Base-by-base conservation (phyloP, 2,888 invertebrate species). In the Cerastoderma edule region DNA sequence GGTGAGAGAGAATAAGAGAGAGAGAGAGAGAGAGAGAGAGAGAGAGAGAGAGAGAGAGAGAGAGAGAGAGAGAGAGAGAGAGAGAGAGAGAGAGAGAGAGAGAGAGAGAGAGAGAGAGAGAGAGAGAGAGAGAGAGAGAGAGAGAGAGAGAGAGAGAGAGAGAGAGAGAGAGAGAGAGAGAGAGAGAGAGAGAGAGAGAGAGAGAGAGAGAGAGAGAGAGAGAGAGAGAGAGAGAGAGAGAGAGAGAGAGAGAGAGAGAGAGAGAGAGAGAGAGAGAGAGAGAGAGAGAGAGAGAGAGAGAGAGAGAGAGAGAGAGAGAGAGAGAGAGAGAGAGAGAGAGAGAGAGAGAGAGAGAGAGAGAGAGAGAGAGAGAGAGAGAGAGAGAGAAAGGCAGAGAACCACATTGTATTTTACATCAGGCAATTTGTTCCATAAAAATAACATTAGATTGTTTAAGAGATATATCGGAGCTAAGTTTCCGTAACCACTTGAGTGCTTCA, bases 141-240 rank as follows among this genome's bases (percentile, higher is more conserved):
- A 65, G 66, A 44, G 46, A 57, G 39, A 44, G 53, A 35, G 56
- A 67, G 54, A 39, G 46, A 66, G 39, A 56, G 30, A 56, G 46
- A 72, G 56, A 67, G 46, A 66, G 57, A 67, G 56, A 72, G 66
- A 56, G 32, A 28, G 44, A 67, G 32, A 67, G 66, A 54, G 46
- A 28, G 46, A 56, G 46, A n/a, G 50, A 50, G 50, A 50, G 50
- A 50, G 50, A n/a, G 50, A 50, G 13, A 5, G 50, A 50, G 50
- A 50, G 5, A n/a, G 10, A n/a, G 50, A 22, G 13, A 10, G 50
- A 50, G 16, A n/a, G 50, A n/a, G 50, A 50, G 13, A 50, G 50
- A 50, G 13, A 50, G 50, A 50, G 50, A 16, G 10, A 50, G 10
- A 50, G 13, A 50, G 22, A 50, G 50, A 50, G 50, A 50, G 5